Evolutionary conservation across 2,113 vertebrate species (phyloP), one percentile per base, ranked within the genome.

Genomic region (Pleuronectes platessa): DNA sequence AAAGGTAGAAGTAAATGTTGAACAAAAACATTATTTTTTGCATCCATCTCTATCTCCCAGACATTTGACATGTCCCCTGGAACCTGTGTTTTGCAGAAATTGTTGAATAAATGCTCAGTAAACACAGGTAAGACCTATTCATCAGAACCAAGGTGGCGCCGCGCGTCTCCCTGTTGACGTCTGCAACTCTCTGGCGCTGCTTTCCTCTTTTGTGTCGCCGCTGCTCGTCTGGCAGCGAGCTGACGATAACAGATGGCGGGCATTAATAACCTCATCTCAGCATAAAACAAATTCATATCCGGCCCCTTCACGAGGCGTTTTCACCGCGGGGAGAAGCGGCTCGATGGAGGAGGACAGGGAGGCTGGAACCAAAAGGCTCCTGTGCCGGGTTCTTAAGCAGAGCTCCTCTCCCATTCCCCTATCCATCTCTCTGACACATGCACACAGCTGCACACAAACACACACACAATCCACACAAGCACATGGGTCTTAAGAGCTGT

Each of bases 261-360:
- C 87, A 84, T 90, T 92, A 90, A 89, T 92, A 91, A 93, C 86
- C 81, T 87, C 70, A 84, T 92, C 83, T 87, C 85, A 74, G 82
- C 85, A 63, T 80, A 86, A 92, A 89, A 92, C 91, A 73, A 82
- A 92, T 92, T 92, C 84, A 87, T 89, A 89, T 90, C 90, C 78
- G 79, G 76, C 82, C 79, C 88, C 86, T 83, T 85, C 70, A 77
- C 51, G 3, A 84, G 81, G 27, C 63, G 53, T 82, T 87, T 84
- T 75, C 75, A 59, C 68, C 24, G 31, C 21, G 11, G 53, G 37
- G 73, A 81, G 79, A 72, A 72, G 71, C 51, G 23, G 68, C 35
- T 42, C 49, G 54, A 68, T 51, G 14, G 61, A 55, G 63, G 24
- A 61, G 56, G 14, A n/a, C 0, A 23, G 47, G 24, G 74, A 78